Evolutionary conservation across 2,888 invertebrate genomes (phyloP), one percentile per base, ranked within the genome.

Genomic region (Caenorhabditis becei): DNA sequence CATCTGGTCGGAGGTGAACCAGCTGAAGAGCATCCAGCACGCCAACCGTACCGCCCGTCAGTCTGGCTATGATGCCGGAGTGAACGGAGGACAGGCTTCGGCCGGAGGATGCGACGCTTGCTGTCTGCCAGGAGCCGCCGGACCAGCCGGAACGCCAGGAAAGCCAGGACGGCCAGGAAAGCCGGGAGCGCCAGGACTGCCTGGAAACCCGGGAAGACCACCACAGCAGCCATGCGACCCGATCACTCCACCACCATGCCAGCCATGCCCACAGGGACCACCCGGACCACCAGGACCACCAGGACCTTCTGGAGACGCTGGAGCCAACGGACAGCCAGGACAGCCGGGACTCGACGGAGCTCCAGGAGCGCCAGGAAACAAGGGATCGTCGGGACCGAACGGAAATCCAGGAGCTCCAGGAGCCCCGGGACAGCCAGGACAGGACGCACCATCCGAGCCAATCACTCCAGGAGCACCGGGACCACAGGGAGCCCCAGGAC

Each of bases 171-270:
- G n/a, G 23, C 85, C 85, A 51, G 85, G 85, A 82, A 85, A 85
- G 83, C 88, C 88, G 49, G 86, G 85, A 83, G 80, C 81, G 37
- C 81, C 84, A 75, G 88, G 87, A 83, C 80, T 78, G 44, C 79
- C 87, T 70, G 82, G 87, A 80, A 88, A 87, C 80, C 87, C 87
- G 49, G 87, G 88, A 65, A 72, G 82, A 32, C 88, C 88, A 72
- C 88, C 87, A 56, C 85, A 85, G 84, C 86, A 86, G 72, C 87
- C 88, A 69, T 88, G 88, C 77, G 88, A 88, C 77, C 88, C 88
- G 51, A 71, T 87, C 85, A 87, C 87, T 62, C 87, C 87, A 70
- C 86, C 86, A 71, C 86, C 86, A 72, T 86, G 87, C 87, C 86
- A 87, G 74, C 88, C 87, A 56, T 88, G 88, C 85, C 86, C 86